These are phyloP conservation scores for Brienomyrus longianalis DNA, from an alignment of 2,113 vertebrate species.

Conservation along the genomic window DNA sequence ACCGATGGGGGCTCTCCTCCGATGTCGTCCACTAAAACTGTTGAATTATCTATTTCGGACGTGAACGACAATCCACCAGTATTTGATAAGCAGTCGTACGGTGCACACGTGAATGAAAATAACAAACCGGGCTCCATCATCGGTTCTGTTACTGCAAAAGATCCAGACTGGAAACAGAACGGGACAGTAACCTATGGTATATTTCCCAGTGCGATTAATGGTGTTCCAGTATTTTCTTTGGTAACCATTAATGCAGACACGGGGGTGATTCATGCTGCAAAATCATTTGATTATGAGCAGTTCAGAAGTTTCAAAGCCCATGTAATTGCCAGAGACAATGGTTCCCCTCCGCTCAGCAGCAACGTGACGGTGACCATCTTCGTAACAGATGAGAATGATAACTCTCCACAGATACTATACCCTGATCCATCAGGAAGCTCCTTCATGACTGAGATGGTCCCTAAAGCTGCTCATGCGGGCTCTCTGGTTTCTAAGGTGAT, in stretches of 20 bases:
- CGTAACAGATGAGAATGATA: conserved; percentile 58
- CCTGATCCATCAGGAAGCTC: conserved; percentile 28
- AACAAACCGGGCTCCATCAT: conserved; percentile 28
- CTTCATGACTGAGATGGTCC: conserved; percentile 40
- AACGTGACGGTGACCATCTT: conserved; percentile 39
- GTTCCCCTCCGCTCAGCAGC: conserved; percentile 32
- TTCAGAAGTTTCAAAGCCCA: conserved; percentile 22
- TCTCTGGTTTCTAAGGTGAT: conserved; percentile 56
- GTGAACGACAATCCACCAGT: conserved; percentile 49
- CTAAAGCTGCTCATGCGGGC: conserved; percentile 33
- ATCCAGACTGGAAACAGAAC: conserved; percentile 27
- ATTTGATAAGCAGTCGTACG: conserved; percentile 41
- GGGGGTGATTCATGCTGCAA: conserved; percentile 24
- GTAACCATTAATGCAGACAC: conserved; percentile 15
- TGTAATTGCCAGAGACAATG: conserved; percentile 26
- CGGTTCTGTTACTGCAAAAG: conserved; percentile 25
- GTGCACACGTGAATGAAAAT: conserved; percentile 28
- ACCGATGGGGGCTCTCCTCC: conserved; percentile 46
- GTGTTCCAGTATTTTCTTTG: conserved; percentile 1
- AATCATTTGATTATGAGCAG: conserved; percentile 38
- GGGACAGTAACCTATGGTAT: conserved; percentile 26
- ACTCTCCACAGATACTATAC: conserved; percentile 50
- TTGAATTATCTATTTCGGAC: conserved; percentile 42
- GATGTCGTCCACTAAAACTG: conserved; percentile 39
- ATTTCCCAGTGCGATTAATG: neutral